Evolutionary conservation across 92 coral and sea anemone species (phyloP).

Genomic region (Porites divaricata): DNA sequence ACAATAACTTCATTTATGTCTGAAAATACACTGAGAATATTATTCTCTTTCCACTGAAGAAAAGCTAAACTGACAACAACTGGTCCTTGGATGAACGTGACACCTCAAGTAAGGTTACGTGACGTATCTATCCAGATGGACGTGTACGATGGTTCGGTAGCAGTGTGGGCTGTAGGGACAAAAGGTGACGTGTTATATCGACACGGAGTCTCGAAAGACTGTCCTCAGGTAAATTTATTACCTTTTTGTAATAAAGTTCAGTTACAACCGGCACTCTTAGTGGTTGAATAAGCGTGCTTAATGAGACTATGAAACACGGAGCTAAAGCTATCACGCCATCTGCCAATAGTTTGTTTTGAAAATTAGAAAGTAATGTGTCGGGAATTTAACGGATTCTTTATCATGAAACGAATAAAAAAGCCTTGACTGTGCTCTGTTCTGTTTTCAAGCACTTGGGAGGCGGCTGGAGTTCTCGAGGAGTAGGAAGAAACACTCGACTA

Average conservation of each 20-base stretch:
- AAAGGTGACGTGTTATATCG: slow-evolving; percentile 92
- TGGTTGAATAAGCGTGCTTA: neutral
- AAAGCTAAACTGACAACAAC: slow-evolving; percentile 83
- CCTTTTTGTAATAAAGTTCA: neutral
- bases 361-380: no score
- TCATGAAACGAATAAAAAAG: no score
- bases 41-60: slow-evolving; percentile 38
- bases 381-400: no score
- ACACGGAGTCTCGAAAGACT: slow-evolving; percentile 77
- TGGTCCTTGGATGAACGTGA: slow-evolving; percentile 92
- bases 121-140: slow-evolving; percentile 91
- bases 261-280: neutral
- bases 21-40: neutral
- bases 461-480: no score
- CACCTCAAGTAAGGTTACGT: slow-evolving; percentile 77
- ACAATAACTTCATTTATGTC: neutral
- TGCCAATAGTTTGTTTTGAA: no score
- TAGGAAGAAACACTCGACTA: no score
- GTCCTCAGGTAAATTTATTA: slow-evolving; percentile 79
- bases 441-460: no score
- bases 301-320: neutral
- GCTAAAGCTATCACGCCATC: no score
- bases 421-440: no score
- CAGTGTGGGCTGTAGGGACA: slow-evolving; percentile 89
- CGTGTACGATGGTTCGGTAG: slow-evolving; percentile 47